Percentiles rank a stretch among this genome's conserved stretches.
phyloP scores from a whole-genome alignment of 2,888 invertebrate species.

The Erebia palarica region DNA sequence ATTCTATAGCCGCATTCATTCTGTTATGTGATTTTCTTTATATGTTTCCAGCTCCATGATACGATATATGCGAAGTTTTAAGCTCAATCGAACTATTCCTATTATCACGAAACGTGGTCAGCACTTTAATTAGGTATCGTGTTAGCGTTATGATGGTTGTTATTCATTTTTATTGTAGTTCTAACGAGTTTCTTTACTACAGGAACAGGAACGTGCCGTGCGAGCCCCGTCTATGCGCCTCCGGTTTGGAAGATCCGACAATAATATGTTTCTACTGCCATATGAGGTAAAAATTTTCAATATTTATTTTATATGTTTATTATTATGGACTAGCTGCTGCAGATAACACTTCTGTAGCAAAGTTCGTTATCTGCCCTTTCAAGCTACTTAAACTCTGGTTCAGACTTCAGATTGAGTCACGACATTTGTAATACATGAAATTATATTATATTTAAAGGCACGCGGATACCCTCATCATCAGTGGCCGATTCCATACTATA shows the following conservation, averaged over 20 bases:
- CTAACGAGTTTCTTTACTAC: slow-evolving; percentile 37
- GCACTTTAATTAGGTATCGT: slow-evolving; percentile 29
- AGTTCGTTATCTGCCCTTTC: no score
- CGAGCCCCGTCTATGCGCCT: slow-evolving; percentile 89
- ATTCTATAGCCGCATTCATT: no score
- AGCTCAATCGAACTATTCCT: slow-evolving; percentile 26
- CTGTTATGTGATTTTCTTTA: not conserved
- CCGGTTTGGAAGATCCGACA: slow-evolving; percentile 89
- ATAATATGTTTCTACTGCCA: slow-evolving; percentile 81
- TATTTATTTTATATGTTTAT: no score
- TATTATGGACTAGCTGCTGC: no score
- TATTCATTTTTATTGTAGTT: slow-evolving; percentile 36
- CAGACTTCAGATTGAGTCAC: no score
- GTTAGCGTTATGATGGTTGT: slow-evolving; percentile 25
- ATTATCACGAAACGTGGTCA: slow-evolving; percentile 35
- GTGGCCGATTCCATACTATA: no score
- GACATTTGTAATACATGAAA: no score
- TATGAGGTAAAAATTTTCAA: slow-evolving; percentile 60
- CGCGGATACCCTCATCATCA: no score
- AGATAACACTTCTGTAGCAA: no score
- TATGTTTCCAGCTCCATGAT: slow-evolving; percentile 11
- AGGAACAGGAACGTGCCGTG: slow-evolving; percentile 85
- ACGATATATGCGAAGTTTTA: slow-evolving; percentile 19
- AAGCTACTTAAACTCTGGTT: no score
- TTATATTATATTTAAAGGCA: no score